A percentile compares a stretch with the other conserved stretches of the same genome.
Evolutionary conservation across 92 coral and sea anemone genomes (phyloP).

Genomic region (Parazoanthus swiftii): DNA sequence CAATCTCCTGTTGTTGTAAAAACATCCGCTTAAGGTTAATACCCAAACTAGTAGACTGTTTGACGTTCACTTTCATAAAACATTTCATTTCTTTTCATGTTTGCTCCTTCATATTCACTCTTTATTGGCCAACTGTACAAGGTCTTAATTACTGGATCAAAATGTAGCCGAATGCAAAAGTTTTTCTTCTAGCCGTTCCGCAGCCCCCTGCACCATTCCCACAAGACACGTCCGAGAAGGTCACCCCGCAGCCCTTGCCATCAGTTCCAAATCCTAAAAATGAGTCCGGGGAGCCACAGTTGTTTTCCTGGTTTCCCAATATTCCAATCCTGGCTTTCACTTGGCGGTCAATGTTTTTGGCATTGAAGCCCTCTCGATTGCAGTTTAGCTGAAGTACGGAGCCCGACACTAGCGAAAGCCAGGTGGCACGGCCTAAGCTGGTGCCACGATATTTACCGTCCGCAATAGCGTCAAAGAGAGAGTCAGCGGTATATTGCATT

Average conservation of each 20-base stretch:
- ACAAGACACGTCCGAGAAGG: neutral
- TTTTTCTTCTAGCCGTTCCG: neutral
- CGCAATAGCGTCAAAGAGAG: constrained; percentile 15
- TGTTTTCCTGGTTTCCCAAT: neutral
- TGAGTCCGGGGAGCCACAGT: constrained; percentile 11
- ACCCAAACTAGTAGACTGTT: no score
- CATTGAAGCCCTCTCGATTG: constrained; percentile 26
- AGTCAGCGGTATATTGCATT: neutral
- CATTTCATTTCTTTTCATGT: no score
- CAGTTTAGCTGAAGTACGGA: constrained; percentile 8
- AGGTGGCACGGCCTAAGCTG: neutral
- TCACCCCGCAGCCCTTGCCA: neutral
- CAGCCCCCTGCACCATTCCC: constrained; percentile 15
- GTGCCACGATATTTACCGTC: constrained; percentile 24
- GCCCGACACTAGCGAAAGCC: neutral
- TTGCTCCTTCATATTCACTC: no score
- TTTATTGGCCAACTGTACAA: neutral
- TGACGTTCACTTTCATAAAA: no score
- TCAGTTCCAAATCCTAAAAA: neutral
- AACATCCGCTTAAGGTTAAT: no score
- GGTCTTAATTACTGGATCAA: neutral
- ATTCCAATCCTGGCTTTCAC: constrained; percentile 9
- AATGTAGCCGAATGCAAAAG: constrained; percentile 26
- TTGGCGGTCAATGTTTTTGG: neutral
- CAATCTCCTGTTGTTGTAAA: no score